Conservation (phyloP, 2,888 invertebrate species). For the Synanthedon andrenaeformis region DNA sequence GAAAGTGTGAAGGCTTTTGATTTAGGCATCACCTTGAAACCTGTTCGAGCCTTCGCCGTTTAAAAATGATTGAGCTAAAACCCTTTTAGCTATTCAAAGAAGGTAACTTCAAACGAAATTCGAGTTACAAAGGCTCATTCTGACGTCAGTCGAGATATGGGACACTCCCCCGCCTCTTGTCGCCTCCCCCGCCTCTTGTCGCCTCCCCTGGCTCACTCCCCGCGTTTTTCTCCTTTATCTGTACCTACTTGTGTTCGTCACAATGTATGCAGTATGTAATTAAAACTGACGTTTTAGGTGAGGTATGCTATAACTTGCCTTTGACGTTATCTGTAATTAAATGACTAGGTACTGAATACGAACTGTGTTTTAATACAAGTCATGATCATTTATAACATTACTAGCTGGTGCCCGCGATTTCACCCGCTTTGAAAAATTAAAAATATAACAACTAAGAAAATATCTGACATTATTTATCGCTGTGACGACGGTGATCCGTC, state of each 20-base stretch:
- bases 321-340: too few species aligned
- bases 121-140: constrained; percentile 2
- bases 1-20: too few species aligned
- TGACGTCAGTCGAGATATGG: constrained; percentile 1
- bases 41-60: background rate
- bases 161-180: constrained; percentile 1
- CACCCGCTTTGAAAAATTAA: too few species aligned
- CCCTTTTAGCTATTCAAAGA: background rate
- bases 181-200: background rate
- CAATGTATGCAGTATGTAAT: constrained; percentile 3
- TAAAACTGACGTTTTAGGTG: background rate
- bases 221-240: constrained; percentile 2
- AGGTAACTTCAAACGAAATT: constrained; percentile 3
- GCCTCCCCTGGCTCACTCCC: background rate
- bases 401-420: too few species aligned
- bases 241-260: constrained; percentile 2
- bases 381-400: too few species aligned
- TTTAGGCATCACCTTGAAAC: too few species aligned
- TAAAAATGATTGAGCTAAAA: background rate
- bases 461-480: too few species aligned
- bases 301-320: background rate
- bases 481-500: too few species aligned
- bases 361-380: too few species aligned
- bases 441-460: too few species aligned
- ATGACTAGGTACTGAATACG: too few species aligned